Evolutionary conservation across 2,113 vertebrate species (phyloP).

Genomic region (Rhipidura dahli): DNA sequence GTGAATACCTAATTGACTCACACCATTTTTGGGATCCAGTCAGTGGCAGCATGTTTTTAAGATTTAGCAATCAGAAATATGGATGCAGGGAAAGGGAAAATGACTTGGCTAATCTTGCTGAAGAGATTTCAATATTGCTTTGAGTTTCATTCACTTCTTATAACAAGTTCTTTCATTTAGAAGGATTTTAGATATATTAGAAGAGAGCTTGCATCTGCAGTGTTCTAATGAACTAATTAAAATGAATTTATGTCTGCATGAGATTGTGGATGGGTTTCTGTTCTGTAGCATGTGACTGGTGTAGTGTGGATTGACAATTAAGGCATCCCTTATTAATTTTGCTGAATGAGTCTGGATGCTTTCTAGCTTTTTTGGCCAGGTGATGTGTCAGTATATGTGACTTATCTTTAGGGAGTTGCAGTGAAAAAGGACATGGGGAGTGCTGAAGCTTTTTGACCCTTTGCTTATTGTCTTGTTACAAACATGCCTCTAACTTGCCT

Average conservation of each 20-base stretch:
- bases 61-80: not conserved
- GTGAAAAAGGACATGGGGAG: not conserved
- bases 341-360: not conserved
- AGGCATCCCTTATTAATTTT: not conserved
- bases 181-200: not conserved
- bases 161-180: not conserved
- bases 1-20: not conserved
- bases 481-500: not conserved
- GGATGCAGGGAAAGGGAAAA: not conserved
- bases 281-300: not conserved
- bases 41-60: not conserved
- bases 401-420: not conserved
- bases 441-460: not conserved
- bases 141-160: not conserved
- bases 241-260: not conserved
- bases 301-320: not conserved
- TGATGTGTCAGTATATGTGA: not conserved
- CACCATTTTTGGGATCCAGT: not conserved
- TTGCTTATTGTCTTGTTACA: not conserved
- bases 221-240: not conserved
- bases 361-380: not conserved
- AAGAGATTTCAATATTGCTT: not conserved
- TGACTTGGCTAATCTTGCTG: not conserved
- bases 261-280: not conserved
- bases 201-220: not conserved